These are phyloP conservation scores for Stegostoma tigrinum DNA, from an alignment of 2,113 vertebrate species.

Conservation along the genomic window DNA sequence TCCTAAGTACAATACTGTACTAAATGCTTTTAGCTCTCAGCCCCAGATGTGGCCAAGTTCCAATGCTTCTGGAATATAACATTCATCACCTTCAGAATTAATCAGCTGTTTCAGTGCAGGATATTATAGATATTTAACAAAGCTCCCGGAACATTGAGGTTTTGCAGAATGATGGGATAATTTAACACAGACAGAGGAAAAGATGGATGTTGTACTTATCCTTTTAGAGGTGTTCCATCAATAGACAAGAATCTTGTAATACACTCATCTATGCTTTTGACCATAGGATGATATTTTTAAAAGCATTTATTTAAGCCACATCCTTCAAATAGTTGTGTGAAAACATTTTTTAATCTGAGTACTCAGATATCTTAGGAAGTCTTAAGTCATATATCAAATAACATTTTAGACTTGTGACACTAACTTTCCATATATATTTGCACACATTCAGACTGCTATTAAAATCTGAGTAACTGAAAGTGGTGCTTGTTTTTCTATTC, in stretches of 20 bases:
- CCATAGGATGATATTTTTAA: neutral
- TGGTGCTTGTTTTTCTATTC: neutral
- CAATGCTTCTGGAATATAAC: conserved; percentile 4
- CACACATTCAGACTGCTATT: neutral
- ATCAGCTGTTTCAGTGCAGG: neutral
- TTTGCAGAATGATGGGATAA: neutral
- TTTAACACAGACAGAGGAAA: neutral
- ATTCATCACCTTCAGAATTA: neutral
- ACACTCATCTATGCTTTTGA: neutral
- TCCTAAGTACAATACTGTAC: neutral
- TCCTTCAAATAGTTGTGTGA: neutral
- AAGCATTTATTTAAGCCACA: neutral
- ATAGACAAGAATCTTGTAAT: neutral
- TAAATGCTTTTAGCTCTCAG: conserved; percentile 1
- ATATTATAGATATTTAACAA: neutral
- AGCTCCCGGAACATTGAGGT: neutral
- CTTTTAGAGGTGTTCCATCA: neutral
- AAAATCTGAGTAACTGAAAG: neutral
- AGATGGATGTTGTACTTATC: neutral
- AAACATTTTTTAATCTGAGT: neutral
- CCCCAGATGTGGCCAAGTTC: neutral
- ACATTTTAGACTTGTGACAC: neutral
- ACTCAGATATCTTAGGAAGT: neutral
- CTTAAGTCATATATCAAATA: neutral
- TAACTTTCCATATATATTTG: neutral